A percentile compares a stretch with the other conserved stretches of the same genome.
These are phyloP conservation scores for Chiropotes sagulatus DNA, from an alignment of 2,797 vertebrate species.

Conservation along the genomic window DNA sequence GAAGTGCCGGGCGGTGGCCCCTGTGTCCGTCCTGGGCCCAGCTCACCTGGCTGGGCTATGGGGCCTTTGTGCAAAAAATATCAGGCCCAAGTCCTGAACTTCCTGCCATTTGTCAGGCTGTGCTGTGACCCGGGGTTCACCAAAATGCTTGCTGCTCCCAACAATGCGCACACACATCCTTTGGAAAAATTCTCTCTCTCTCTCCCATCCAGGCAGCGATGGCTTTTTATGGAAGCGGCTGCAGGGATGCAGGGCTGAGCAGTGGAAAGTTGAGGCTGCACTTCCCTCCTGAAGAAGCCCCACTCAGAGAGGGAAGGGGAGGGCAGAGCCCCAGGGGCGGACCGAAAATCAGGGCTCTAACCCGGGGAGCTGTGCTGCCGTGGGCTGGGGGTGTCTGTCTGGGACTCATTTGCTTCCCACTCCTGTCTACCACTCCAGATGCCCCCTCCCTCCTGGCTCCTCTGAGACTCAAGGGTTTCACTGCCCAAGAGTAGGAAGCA, in stretches of 20 bases:
- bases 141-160: conserved; percentile 46
- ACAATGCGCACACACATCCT: conserved; percentile 77
- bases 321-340: background rate
- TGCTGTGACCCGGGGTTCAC: conserved; percentile 72
- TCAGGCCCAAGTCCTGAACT: conserved; percentile 69
- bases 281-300: background rate
- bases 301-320: background rate
- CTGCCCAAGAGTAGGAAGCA: background rate
- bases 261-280: conserved; percentile 1
- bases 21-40: conserved; percentile 47
- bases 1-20: conserved; percentile 71
- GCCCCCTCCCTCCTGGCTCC: background rate
- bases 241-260: background rate
- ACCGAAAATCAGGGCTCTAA: background rate
- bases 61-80: conserved; percentile 73
- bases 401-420: background rate
- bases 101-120: conserved; percentile 80
- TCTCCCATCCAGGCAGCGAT: background rate
- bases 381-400: background rate
- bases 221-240: conserved; percentile 64
- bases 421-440: background rate
- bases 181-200: conserved; percentile 70
- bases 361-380: no score
- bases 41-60: conserved; percentile 73
- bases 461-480: background rate